Evolutionary conservation across 2,797 vertebrate genomes (phyloP), one percentile per base, ranked within the genome.

Genomic region (Gila robusta): DNA sequence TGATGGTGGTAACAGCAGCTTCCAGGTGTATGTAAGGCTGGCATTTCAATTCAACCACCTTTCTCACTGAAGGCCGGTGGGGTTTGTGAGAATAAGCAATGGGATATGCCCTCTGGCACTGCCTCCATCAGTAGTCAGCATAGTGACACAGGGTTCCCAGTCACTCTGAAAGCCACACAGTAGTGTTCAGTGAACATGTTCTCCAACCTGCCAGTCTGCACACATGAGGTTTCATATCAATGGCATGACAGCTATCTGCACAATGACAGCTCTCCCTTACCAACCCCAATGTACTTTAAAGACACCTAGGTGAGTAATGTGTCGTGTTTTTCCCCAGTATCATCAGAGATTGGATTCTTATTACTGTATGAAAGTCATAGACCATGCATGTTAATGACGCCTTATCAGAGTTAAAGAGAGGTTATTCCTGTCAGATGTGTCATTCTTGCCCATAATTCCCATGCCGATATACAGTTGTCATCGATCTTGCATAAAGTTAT

Each of bases 91-190:
- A 59, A 71, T 81, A 79, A 83, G 78, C 76, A 85, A 17, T 83
- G 82, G 77, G 69, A 81, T 79, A 39, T 83, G 47, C 82, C 85
- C 82, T 83, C 32, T 85, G 86, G 84, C 70, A 41, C 77, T 49
- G 69, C 71, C 87, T 86, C 49, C 76, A 81, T 88, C 88, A 56
- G 72, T n/a, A 76, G 73, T 85, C 81, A 49, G 32, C 19, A 72
- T 66, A 76, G 54, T 35, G 72, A 85, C 69, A 35, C 82, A 62
- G 16, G 79, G 14, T 44, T 77, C 84, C 79, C 86, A 87, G 73
- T 87, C 73, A 83, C 71, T 74, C 41, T 39, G 47, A 21, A 86
- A 77, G 74, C 49, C 35, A 3, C 64, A 71, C 35, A 52, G 67
- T 17, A 11, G 86, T 79, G 52, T 41, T 64, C 64, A 64, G 41